Percentiles rank a stretch among this genome's conserved stretches.
These are phyloP conservation scores for Apotomis turbidana DNA, from an alignment of 2,888 invertebrate species.

Conservation along the genomic window DNA sequence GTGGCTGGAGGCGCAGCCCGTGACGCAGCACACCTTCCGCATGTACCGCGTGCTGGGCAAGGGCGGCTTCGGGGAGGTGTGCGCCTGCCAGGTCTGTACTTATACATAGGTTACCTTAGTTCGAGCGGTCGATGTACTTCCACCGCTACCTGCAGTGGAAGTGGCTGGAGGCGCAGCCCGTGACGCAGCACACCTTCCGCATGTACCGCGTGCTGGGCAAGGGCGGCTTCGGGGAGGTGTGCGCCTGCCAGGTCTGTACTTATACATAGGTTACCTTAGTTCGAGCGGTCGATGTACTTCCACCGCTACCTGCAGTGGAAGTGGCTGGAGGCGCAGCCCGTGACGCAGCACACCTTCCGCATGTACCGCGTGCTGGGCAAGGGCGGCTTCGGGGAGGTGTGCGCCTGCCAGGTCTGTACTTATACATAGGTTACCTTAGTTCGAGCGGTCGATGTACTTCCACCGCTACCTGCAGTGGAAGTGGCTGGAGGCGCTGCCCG, in stretches of 20 bases:
- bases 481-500: constrained; percentile 97
- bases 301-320: constrained; percentile 99
- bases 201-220: constrained; percentile 99
- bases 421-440: constrained; percentile 83
- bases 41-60: constrained; percentile 99
- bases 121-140: constrained; percentile 98
- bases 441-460: constrained; percentile 98
- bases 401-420: constrained; percentile 93
- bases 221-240: constrained; percentile 99
- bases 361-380: constrained; percentile 99
- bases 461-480: constrained; percentile 99
- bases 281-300: constrained; percentile 98
- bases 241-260: constrained; percentile 93
- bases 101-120: constrained; percentile 83
- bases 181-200: constrained; percentile 99
- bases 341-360: constrained; percentile 99
- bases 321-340: constrained; percentile 97
- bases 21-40: constrained; percentile 99
- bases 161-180: constrained; percentile 97
- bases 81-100: constrained; percentile 93
- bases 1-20: constrained; percentile 97
- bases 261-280: constrained; percentile 83
- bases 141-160: constrained; percentile 99
- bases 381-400: constrained; percentile 99
- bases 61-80: constrained; percentile 99